Percentiles rank a stretch among this genome's conserved stretches.
phyloP scores from a whole-genome alignment of 2,113 vertebrate species.

The Albula glossodonta region DNA sequence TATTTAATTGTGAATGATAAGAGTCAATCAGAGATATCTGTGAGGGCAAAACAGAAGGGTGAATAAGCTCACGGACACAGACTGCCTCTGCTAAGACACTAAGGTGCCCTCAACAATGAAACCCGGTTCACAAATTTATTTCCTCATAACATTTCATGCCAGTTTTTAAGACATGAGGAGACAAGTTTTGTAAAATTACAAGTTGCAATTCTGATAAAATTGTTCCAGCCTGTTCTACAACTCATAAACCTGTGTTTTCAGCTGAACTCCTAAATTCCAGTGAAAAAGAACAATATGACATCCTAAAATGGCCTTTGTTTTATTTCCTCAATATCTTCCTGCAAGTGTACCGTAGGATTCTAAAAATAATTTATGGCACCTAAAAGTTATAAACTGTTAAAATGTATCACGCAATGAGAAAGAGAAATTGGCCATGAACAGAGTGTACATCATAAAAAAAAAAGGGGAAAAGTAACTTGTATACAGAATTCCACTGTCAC shows the following conservation, averaged over 20 bases:
- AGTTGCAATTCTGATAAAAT: background rate
- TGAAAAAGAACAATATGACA: background rate
- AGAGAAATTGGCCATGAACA: background rate
- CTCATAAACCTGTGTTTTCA: background rate
- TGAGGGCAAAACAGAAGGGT: too few relatives aligned
- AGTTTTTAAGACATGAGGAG: too few relatives aligned
- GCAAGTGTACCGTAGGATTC: background rate
- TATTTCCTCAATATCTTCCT: conserved; percentile 5
- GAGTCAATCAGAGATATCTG: too few relatives aligned
- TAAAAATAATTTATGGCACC: background rate
- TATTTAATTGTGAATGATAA: too few relatives aligned
- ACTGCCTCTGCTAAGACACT: too few relatives aligned
- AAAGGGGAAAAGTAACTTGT: background rate
- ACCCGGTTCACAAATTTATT: too few relatives aligned
- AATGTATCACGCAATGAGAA: background rate
- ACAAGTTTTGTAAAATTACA: background rate
- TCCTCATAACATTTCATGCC: too few relatives aligned
- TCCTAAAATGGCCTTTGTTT: background rate
- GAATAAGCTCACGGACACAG: too few relatives aligned
- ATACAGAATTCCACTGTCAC: too few relatives aligned
- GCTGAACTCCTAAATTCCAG: background rate
- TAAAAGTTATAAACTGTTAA: background rate
- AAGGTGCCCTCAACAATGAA: too few relatives aligned
- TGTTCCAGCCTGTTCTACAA: background rate
- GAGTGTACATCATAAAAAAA: background rate